These are phyloP conservation scores for Centrocercus urophasianus DNA, from an alignment of 2,113 vertebrate species.

Conservation along the genomic window DNA sequence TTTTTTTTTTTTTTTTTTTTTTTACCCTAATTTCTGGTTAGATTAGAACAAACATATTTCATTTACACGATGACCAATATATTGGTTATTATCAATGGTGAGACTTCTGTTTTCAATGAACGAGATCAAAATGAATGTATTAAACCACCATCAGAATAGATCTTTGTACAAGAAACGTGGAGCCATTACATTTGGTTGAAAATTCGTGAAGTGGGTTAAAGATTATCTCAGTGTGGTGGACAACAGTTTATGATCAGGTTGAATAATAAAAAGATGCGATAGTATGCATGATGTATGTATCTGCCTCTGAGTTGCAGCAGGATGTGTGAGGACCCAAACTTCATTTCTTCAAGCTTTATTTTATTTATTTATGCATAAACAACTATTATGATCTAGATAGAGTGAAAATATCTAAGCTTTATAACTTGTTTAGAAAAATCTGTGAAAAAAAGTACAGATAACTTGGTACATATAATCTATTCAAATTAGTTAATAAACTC, in stretches of 20 bases:
- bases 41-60: background rate
- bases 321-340: background rate
- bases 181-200: background rate
- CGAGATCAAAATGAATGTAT: background rate
- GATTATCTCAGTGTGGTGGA: background rate
- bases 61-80: background rate
- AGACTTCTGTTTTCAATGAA: background rate
- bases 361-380: background rate
- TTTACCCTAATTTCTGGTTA: background rate
- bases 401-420: background rate
- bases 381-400: background rate
- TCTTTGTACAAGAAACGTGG: background rate
- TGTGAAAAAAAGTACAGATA: background rate
- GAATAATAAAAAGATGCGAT: background rate
- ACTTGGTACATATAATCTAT: background rate
- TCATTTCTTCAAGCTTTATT: background rate
- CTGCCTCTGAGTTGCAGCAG: background rate
- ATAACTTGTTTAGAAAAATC: background rate
- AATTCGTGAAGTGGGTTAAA: background rate
- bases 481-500: background rate
- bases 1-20: background rate
- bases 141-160: background rate
- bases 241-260: background rate
- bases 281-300: background rate
- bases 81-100: background rate